Percentiles rank a stretch among this genome's conserved stretches.
Evolutionary conservation across 2,113 vertebrate species (phyloP).

Genomic region (Engraulis encrasicolus): DNA sequence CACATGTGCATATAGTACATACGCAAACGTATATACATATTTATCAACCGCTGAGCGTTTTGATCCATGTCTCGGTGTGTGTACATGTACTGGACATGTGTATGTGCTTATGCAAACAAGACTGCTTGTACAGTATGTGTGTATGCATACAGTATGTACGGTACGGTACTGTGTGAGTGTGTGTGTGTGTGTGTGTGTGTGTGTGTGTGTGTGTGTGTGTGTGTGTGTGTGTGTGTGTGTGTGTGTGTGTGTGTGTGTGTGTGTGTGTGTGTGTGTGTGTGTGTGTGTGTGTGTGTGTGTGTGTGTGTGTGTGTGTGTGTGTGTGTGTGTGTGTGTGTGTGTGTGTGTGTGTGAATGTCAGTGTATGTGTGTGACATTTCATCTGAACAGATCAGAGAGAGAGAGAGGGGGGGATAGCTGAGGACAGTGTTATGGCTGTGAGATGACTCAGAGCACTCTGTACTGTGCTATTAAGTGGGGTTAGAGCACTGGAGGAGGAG

Average conservation of each 20-base stretch:
- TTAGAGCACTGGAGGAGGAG: background rate
- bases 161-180: too few species aligned
- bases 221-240: slow-evolving; percentile 39
- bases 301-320: background rate
- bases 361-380: background rate
- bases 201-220: background rate
- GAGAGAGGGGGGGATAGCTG: background rate
- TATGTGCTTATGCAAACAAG: too few species aligned
- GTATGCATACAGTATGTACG: too few species aligned
- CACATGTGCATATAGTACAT: too few species aligned
- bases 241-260: slow-evolving; percentile 19
- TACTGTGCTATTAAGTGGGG: background rate
- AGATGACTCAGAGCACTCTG: background rate
- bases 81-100: too few species aligned
- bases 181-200: too few species aligned
- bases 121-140: too few species aligned
- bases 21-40: too few species aligned
- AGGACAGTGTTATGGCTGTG: background rate
- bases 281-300: background rate
- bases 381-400: background rate
- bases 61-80: too few species aligned
- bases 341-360: background rate
- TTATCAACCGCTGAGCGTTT: too few species aligned
- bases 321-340: background rate
- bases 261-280: background rate